Evolutionary conservation across 2,888 invertebrate species (phyloP), one percentile per base, ranked within the genome.

Genomic region (Ptilodon capucinus): DNA sequence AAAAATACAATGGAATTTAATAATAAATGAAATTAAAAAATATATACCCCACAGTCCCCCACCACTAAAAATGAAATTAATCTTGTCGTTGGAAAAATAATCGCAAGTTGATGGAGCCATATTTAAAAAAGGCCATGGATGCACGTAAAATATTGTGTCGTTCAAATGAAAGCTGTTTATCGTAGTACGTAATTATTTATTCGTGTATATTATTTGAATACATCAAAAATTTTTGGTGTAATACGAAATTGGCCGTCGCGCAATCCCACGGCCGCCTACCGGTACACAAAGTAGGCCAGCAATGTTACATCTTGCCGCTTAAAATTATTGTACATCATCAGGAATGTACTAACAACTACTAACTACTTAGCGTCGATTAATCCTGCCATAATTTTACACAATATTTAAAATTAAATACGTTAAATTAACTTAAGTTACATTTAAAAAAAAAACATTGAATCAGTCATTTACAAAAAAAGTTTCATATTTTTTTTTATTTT

Each of bases 191-290:
- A 78, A 81, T 84, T 77, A 81, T 85, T 85, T 85, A 84, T 79
- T 88, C 74, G 76, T 84, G 79, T 84, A 82, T 84, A 86, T 82
- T 81, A 84, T 82, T 84, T 83, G 78, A 83, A 86, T 87, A 87
- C 85, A 87, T 84, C 83, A 84, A 84, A 79, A 65, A 61, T 86
- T 86, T 87, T 89, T 87, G 89, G 87, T 88, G 84, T 85, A 84
- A 81, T 82, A 83, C 74, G 81, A 82, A 84, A 82, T 75, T 79
- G 81, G 83, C 85, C 71, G 71, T 72, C 61, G 77, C 81, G 76
- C 49, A 67, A 66, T 68, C 62, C 63, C 63, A 32, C 75, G 81
- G 76, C 84, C 80, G 73, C 74, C 66, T 69, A 74, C 74, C 67
- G 70, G 66, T 68, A 56, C 60, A 68, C 70, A 67, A 69, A 64